A percentile compares a stretch with the other conserved stretches of the same genome.
Conservation (phyloP, 30 jellyfish, hydroid and myxozoan genomes). For the Hydra vulgaris region DNA sequence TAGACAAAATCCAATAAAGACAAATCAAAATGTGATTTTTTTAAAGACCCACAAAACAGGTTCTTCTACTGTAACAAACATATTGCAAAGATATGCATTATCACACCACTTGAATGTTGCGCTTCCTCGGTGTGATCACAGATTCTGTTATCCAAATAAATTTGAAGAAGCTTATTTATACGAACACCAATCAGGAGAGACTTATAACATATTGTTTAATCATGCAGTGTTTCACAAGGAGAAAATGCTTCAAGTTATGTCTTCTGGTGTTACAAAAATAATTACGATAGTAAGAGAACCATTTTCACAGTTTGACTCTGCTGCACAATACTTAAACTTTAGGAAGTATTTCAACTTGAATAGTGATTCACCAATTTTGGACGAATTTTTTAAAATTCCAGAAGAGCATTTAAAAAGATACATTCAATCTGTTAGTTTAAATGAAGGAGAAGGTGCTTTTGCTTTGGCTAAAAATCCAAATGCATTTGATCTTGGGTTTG, state of each 20-base stretch:
- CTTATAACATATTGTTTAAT: constrained; percentile 18
- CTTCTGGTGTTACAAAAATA: constrained; percentile 2
- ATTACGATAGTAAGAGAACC: constrained; percentile 36
- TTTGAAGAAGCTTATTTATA: background rate
- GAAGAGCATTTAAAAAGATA: constrained; percentile 12
- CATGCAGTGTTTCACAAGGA: constrained; percentile 21
- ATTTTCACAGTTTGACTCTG: constrained; percentile 25
- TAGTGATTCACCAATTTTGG: constrained; percentile 1
- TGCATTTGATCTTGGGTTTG: constrained; percentile 31
- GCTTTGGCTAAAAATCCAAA: constrained; percentile 20
- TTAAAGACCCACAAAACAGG: constrained; percentile 33
- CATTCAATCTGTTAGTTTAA: background rate
- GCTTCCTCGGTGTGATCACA: constrained; percentile 9
- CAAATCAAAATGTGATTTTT: constrained; percentile 23
- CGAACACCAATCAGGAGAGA: constrained; percentile 6
- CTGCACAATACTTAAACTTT: constrained; percentile 21
- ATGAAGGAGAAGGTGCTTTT: background rate
- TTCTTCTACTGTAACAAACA: constrained; percentile 23
- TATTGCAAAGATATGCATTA: constrained; percentile 13
- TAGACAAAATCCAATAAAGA: too few species aligned
- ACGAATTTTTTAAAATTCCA: constrained; percentile 9
- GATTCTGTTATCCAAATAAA: constrained; percentile 18
- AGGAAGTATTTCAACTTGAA: background rate
- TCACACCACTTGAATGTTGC: constrained; percentile 5
- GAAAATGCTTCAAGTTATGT: constrained; percentile 12